Conservation (phyloP, 1,140 invertebrate genomes). For the Caenorhabditis remanei region DNA sequence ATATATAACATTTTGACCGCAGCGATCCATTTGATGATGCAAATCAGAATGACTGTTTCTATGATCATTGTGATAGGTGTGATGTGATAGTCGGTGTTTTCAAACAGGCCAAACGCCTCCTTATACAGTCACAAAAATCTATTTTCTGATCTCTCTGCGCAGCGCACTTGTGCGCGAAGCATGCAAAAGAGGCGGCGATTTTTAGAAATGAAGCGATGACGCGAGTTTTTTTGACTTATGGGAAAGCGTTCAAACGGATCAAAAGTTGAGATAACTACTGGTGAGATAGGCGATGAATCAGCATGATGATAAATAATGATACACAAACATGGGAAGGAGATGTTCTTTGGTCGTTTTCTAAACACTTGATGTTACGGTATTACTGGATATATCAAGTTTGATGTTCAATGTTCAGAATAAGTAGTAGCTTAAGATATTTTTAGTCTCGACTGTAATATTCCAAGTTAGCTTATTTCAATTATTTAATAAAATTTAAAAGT, state of each 20-base stretch:
- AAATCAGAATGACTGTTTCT: conserved; percentile 42
- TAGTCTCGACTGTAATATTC: too few species aligned
- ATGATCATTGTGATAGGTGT: conserved; percentile 1
- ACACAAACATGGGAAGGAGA: too few species aligned
- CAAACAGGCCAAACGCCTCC: background rate
- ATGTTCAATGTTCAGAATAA: too few species aligned
- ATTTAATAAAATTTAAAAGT: too few species aligned
- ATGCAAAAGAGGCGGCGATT: background rate
- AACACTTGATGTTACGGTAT: too few species aligned
- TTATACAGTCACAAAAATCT: background rate
- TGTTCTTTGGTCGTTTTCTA: too few species aligned
- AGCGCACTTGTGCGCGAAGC: conserved; percentile 37
- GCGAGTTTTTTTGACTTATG: background rate
- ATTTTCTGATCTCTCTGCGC: conserved; percentile 45
- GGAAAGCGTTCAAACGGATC: conserved; percentile 8
- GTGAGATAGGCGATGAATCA: background rate
- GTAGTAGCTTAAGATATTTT: too few species aligned
- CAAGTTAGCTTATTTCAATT: too few species aligned
- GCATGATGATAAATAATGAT: too few species aligned
- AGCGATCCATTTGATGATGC: background rate
- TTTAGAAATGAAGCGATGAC: background rate
- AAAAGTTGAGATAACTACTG: background rate
- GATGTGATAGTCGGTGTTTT: conserved; percentile 6
- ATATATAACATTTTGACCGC: conserved; percentile 21
- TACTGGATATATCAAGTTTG: too few species aligned